Percentiles rank a stretch among this genome's conserved stretches.
Conservation (phyloP, 2,797 vertebrate genomes). For the Pachyuromys duprasi region DNA sequence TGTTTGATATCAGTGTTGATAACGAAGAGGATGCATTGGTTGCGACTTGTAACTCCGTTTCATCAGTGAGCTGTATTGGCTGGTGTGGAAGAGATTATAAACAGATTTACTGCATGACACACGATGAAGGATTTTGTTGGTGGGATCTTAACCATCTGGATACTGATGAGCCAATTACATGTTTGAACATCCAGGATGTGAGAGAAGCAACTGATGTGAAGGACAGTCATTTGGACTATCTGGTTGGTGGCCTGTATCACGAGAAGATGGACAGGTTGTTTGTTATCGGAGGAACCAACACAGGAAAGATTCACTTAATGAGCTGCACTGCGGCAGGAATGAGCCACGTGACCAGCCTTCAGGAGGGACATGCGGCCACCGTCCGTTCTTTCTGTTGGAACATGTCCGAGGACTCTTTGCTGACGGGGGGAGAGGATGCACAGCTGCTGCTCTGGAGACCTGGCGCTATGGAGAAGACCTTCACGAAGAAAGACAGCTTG, state of each 20-base stretch:
- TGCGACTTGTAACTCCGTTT: constrained; percentile 94
- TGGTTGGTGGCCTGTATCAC: constrained; percentile 93
- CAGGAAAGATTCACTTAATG: constrained; percentile 91
- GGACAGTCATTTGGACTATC: constrained; percentile 88
- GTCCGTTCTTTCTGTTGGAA: constrained; percentile 96
- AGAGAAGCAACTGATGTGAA: constrained; percentile 82
- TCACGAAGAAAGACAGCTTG: constrained; percentile 86
- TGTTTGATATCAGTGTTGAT: constrained; percentile 93
- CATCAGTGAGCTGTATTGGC: constrained; percentile 91
- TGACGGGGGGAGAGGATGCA: constrained; percentile 96
- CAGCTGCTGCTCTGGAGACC: constrained; percentile 95
- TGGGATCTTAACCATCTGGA: constrained; percentile 93
- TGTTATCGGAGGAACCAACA: constrained; percentile 91
- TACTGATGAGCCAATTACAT: constrained; percentile 90
- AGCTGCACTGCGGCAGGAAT: constrained; percentile 87
- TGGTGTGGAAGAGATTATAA: constrained; percentile 89
- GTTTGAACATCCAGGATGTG: constrained; percentile 88
- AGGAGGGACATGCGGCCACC: constrained; percentile 89
- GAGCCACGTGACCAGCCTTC: constrained; percentile 87
- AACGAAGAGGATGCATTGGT: constrained; percentile 94
- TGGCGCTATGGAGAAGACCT: constrained; percentile 86
- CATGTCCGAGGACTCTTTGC: constrained; percentile 85
- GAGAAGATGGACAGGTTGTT: constrained; percentile 89
- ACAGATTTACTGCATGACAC: constrained; percentile 89
- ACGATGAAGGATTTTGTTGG: constrained; percentile 94